Evolutionary conservation across 2,797 vertebrate species (phyloP), one percentile per base, ranked within the genome.

Genomic region (Enteromius anoplus): DNA sequence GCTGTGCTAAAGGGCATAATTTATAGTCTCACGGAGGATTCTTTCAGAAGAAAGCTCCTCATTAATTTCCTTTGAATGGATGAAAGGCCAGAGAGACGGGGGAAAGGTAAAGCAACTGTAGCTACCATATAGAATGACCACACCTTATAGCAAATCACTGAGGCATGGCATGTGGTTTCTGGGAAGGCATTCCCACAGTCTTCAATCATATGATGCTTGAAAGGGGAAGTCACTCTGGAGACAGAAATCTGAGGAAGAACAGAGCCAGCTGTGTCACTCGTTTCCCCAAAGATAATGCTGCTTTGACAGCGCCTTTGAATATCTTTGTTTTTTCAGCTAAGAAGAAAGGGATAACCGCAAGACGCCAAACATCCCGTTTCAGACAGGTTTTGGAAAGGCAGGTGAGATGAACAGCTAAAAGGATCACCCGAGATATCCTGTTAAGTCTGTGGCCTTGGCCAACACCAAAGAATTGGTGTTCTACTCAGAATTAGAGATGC

Each of bases 131-230:
- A 90, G 88, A 90, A 91, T 89, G 88, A 80, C 89, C 87, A 42
- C 23, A 71, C 87, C 89, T 92, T 89, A 91, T 87, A 82, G 88
- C 85, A 87, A 90, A 89, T 83, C 90, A 91, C 55, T 87, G 89
- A 91, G 89, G 89, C 91, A 80, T 90, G 58, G 64, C 86, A 49
- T 14, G 34, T 37, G 81, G 53, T 65, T 83, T 65, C 66, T 78
- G 85, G 86, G 85, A 90, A 91, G 87, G 90, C 92, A 91, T 93
- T 86, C 86, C 85, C 90, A 89, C 90, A 91, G 86, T 86, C 85
- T 66, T 86, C 70, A 65, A 89, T 88, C 85, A 64, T 37, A 75
- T 15, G 76, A 71, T 69, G 62, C 77, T 85, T 86, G 71, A 82
- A 82, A 82, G 66, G 47, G 72, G 64, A 86, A 84, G 26, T 72